Evolutionary conservation across 1,140 invertebrate genomes (phyloP).

Genomic region (Ceratina calcarata): DNA sequence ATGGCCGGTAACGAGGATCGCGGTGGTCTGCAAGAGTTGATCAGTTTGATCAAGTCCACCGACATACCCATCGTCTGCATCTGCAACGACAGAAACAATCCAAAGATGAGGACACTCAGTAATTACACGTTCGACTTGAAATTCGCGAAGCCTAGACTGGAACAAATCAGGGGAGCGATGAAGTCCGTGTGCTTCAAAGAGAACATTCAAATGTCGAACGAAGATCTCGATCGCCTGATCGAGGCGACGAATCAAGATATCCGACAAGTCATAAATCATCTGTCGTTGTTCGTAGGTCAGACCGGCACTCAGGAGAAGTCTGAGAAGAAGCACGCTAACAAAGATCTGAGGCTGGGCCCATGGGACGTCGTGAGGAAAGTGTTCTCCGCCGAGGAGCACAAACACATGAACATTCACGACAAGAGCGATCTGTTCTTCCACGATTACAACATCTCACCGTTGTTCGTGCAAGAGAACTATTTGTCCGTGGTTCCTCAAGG

Average conservation of each 20-base stretch:
- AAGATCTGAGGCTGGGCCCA: slow-evolving; percentile 93
- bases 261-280: slow-evolving; percentile 93
- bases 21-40: slow-evolving; percentile 97
- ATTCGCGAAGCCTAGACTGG: slow-evolving; percentile 89
- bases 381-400: slow-evolving; percentile 91
- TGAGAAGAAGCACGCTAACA: slow-evolving; percentile 84
- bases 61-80: slow-evolving; percentile 98
- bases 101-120: slow-evolving; percentile 95
- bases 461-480: slow-evolving; percentile 99
- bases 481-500: slow-evolving; percentile 85
- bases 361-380: slow-evolving; percentile 97
- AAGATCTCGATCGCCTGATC: slow-evolving; percentile 92
- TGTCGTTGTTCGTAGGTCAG: slow-evolving; percentile 88
- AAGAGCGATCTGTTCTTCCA: slow-evolving; percentile 97
- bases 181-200: slow-evolving; percentile 96
- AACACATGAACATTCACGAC: slow-evolving; percentile 90
- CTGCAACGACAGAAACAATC: slow-evolving; percentile 97
- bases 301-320: slow-evolving; percentile 80
- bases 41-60: slow-evolving; percentile 93
- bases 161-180: slow-evolving; percentile 95
- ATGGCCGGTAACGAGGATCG: slow-evolving; percentile 99
- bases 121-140: slow-evolving; percentile 98
- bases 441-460: slow-evolving; percentile 96
- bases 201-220: slow-evolving; percentile 89
- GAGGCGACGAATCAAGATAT: slow-evolving; percentile 95